A percentile compares a stretch with the other conserved stretches of the same genome.
Evolutionary conservation across 2,113 vertebrate genomes (phyloP).

Genomic region (Pygoscelis adeliae): DNA sequence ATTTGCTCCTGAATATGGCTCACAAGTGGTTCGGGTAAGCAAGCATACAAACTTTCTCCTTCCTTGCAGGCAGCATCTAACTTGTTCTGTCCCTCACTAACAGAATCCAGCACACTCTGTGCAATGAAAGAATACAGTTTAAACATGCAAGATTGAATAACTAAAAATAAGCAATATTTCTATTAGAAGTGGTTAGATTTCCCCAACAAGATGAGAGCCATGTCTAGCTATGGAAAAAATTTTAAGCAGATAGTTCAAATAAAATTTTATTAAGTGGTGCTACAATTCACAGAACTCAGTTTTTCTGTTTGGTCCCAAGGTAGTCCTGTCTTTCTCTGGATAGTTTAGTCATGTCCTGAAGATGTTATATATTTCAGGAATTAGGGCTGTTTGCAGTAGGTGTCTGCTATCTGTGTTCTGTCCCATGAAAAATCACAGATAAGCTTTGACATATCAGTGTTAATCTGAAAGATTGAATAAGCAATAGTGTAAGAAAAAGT

Average conservation of each 20-base stretch:
- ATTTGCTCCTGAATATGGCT: constrained; percentile 85
- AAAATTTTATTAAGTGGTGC: not conserved
- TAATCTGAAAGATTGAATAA: not conserved
- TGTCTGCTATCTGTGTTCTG: not conserved
- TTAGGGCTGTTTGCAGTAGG: not conserved
- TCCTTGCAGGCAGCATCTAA: constrained; percentile 82
- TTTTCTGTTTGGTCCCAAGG: not conserved
- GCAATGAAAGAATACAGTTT: not conserved
- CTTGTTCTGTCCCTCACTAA: constrained; percentile 80
- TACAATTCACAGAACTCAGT: not conserved
- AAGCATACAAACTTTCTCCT: constrained; percentile 82
- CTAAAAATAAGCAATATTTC: not conserved
- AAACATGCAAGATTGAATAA: not conserved
- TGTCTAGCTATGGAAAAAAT: not conserved
- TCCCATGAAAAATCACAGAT: not conserved
- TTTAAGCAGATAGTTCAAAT: not conserved
- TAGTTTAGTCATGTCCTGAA: not conserved
- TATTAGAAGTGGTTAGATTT: not conserved
- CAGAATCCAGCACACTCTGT: constrained; percentile 80
- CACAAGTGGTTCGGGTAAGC: constrained; percentile 82
- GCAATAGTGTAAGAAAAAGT: not conserved
- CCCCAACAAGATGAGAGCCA: not conserved
- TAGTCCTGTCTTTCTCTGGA: not conserved
- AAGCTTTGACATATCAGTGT: not conserved
- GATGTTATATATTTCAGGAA: not conserved